Conservation (phyloP, 1,140 invertebrate genomes). For the Andrena cerasifolii region DNA sequence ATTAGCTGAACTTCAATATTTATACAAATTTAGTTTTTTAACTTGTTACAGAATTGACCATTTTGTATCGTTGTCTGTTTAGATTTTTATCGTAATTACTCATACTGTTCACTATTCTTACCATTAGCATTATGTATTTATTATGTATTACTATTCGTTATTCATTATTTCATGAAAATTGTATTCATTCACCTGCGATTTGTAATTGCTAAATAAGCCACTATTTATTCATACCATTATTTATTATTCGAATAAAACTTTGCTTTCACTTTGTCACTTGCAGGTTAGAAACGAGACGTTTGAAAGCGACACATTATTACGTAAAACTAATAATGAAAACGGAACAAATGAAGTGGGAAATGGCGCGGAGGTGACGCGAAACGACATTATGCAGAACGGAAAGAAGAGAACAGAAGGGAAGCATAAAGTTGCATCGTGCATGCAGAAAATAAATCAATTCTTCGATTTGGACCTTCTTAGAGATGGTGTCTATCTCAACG, state of each 20-base stretch:
- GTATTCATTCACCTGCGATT: no score
- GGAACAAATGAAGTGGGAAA: not conserved
- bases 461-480: conserved; percentile 86
- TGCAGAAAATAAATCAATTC: conserved; percentile 80
- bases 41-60: no score
- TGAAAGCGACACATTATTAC: conserved; percentile 25
- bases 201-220: no score
- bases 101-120: no score
- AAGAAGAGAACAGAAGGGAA: not conserved
- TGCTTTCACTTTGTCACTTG: not conserved
- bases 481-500: conserved; percentile 87
- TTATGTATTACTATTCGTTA: no score
- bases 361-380: not conserved
- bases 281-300: not conserved
- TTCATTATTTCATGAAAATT: no score
- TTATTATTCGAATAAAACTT: not conserved
- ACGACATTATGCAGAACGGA: not conserved
- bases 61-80: no score
- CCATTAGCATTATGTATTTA: no score
- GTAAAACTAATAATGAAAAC: not conserved
- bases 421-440: not conserved
- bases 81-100: no score
- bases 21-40: no score
- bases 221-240: no score
- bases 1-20: no score